These are phyloP conservation scores for Trichogramma evanescens DNA, from an alignment of 2,888 invertebrate species.

Conservation along the genomic window DNA sequence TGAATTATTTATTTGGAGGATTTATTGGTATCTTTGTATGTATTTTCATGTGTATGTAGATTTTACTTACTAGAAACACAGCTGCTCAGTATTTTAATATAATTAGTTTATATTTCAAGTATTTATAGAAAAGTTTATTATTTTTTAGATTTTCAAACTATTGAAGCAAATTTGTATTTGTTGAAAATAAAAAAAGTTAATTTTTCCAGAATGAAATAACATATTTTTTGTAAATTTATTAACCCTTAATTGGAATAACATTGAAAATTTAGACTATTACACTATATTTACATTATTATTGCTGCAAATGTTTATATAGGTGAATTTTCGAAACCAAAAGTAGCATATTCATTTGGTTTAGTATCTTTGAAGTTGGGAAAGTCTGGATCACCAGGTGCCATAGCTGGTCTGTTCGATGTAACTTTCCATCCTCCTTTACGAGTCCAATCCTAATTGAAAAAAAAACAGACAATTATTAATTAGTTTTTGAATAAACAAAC, in stretches of 20 bases:
- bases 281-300: conserved; percentile 7
- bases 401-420: conserved; percentile 50
- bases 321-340: conserved; percentile 65
- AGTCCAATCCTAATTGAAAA: conserved; percentile 63
- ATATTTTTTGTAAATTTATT: background rate
- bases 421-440: conserved; percentile 68
- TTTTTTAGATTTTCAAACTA: too few species aligned
- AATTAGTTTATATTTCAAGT: too few species aligned
- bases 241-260: background rate
- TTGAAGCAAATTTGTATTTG: too few species aligned
- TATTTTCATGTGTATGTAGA: conserved; percentile 34
- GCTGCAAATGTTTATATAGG: conserved; percentile 45
- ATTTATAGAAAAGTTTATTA: too few species aligned
- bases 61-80: too few species aligned
- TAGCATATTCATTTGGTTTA: conserved; percentile 61
- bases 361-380: conserved; percentile 60
- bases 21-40: conserved; percentile 36
- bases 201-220: too few species aligned
- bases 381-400: conserved; percentile 63
- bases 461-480: conserved; percentile 1
- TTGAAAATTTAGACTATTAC: conserved; percentile 9
- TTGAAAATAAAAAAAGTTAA: too few species aligned
- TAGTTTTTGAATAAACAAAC: background rate
- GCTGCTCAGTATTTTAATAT: too few species aligned
- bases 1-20: conserved; percentile 36